Evolutionary conservation across 1,140 invertebrate genomes (phyloP), one percentile per base, ranked within the genome.

Genomic region (Drosophila pruinosa): DNA sequence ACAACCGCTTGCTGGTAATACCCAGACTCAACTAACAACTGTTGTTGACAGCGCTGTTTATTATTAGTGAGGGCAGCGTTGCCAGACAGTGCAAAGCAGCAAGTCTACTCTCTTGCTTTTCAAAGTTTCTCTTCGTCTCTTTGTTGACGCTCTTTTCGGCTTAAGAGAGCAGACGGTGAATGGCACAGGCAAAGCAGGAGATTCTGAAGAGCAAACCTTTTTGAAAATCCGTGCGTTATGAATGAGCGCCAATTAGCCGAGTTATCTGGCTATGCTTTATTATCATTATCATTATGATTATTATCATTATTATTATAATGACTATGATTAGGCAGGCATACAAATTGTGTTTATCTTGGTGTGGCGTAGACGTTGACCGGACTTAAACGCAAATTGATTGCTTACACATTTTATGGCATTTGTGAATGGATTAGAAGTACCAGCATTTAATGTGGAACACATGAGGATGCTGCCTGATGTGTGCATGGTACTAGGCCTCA

Each of bases 171-270:
- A 24, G 48, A 38, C 21, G 6, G n/a, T 14, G 53, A 8, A 7
- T 14, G 38, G 6, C 24, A 28, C 6, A 15, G 19, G 17, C 1
- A 21, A 43, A 3, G 19, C 1, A 6, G 39, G 3, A 6, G 19
- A 26, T 10, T 0, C 14, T 2, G 12, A 15, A 56, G 52, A 50
- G 67, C 26, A 34, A 50, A 34, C 12, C n/a, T 24, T 0, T 7
- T 17, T 45, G 4, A 41, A 57, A 67, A 12, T 57, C 67, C 26
- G 2, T 24, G 36, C 28, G 26, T 71, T 79, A 80, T 83, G 76
- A 83, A 83, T 83, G 79, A 85, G 83, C 48, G 45, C 48, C 62
- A 80, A 83, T 86, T 86, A 86, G 68, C 63, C 45, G 73, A 62
- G 45, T 43, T 52, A 6, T 12, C 17, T 57, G 21, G 21, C 61